Evolutionary conservation across 1,140 invertebrate species (phyloP).

Genomic region (Chrysomallon squamiferum): DNA sequence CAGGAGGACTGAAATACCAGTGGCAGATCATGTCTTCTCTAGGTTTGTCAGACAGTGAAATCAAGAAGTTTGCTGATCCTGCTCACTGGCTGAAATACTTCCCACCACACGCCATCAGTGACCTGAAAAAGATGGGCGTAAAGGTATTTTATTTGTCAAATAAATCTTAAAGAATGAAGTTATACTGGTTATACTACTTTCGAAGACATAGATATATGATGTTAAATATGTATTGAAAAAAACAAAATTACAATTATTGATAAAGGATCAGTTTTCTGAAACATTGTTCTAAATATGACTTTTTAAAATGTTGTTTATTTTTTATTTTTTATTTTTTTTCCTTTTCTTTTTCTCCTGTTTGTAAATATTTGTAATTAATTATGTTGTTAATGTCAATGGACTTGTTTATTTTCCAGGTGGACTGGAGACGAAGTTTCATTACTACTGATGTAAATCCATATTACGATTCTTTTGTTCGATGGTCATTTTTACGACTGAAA

Average conservation of each 20-base stretch:
- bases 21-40: slow-evolving; percentile 99
- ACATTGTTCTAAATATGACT: no score
- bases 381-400: no score
- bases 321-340: no score
- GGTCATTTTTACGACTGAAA: slow-evolving; percentile 94
- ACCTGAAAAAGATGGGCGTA: slow-evolving; percentile 87
- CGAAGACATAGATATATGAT: no score
- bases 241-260: no score
- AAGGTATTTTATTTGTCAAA: slow-evolving; percentile 74
- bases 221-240: no score
- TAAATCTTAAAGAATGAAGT: no score
- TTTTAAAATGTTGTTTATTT: no score
- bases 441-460: slow-evolving; percentile 98
- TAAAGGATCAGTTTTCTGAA: no score
- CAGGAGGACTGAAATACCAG: slow-evolving; percentile 88
- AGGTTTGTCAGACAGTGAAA: slow-evolving; percentile 86
- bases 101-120: slow-evolving; percentile 85
- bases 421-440: slow-evolving; percentile 96
- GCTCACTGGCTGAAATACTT: slow-evolving; percentile 91
- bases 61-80: slow-evolving; percentile 90
- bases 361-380: no score
- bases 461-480: slow-evolving; percentile 96
- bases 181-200: no score
- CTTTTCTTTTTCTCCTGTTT: no score
- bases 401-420: slow-evolving; percentile 74